A percentile compares a stretch with the other conserved stretches of the same genome.
These are phyloP conservation scores for Andrena dorsata DNA, from an alignment of 2,888 invertebrate species.

Conservation along the genomic window DNA sequence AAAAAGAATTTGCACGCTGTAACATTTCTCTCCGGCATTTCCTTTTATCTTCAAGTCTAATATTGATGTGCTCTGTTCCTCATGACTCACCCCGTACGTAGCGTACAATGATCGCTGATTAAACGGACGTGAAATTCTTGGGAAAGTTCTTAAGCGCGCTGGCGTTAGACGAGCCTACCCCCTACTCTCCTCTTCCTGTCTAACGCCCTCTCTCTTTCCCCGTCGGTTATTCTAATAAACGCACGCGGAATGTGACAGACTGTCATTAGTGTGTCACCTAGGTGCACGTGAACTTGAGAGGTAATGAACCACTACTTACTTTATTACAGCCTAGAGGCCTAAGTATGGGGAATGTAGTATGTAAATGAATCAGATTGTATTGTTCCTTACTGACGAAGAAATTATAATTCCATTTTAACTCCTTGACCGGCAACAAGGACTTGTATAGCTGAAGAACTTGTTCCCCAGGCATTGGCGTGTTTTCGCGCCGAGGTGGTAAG, in stretches of 20 bases:
- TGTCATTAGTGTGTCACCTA: conserved; percentile 18
- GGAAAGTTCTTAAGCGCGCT: conserved; percentile 50
- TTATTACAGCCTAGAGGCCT: neutral
- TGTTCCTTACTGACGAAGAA: neutral
- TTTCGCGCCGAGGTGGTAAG: too few relatives aligned
- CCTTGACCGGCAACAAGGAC: too few relatives aligned
- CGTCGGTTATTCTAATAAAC: conserved; percentile 12
- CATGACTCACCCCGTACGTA: too few relatives aligned
- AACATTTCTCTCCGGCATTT: too few relatives aligned
- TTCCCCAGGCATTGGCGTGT: too few relatives aligned
- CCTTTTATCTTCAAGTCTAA: too few relatives aligned
- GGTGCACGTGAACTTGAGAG: conserved; percentile 29
- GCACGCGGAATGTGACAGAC: conserved; percentile 2
- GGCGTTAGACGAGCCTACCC: conserved; percentile 18
- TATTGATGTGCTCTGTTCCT: too few relatives aligned
- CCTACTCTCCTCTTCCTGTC: conserved; percentile 10
- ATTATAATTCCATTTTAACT: too few relatives aligned
- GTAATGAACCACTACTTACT: neutral
- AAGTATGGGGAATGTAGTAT: neutral
- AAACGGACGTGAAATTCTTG: conserved; percentile 60
- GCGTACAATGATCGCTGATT: conserved; percentile 34
- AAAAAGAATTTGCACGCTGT: too few relatives aligned
- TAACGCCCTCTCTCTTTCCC: neutral
- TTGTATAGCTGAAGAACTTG: too few relatives aligned
- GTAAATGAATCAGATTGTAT: neutral